A percentile compares a stretch with the other conserved stretches of the same genome.
These are phyloP conservation scores for Trididemnum clinides DNA, from an alignment of 23 tunicate genomes.

Conservation along the genomic window DNA sequence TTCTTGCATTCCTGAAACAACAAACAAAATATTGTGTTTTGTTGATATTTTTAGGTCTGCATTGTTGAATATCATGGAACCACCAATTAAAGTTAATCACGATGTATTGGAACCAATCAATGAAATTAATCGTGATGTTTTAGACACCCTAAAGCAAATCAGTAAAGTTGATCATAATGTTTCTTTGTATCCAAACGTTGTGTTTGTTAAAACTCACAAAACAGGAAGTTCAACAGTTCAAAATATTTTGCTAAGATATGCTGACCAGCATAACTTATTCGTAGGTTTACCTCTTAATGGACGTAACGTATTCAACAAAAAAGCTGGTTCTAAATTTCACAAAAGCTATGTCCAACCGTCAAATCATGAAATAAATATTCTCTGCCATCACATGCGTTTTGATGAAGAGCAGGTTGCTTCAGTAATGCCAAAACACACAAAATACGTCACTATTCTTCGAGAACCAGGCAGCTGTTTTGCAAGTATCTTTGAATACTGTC, in stretches of 20 bases:
- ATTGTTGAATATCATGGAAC: no score
- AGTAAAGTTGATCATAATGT: no score
- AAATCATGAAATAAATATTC: slow-evolving; percentile 25
- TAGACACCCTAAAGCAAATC: no score
- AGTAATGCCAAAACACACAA: slow-evolving; percentile 41
- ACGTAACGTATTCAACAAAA: slow-evolving; percentile 45
- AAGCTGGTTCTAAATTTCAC: slow-evolving; percentile 40
- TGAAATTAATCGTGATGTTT: no score
- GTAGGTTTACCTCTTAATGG: slow-evolving; percentile 63
- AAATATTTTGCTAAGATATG: slow-evolving; percentile 75
- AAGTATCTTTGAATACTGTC: slow-evolving; percentile 49
- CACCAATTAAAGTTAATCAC: no score
- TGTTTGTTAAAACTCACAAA: slow-evolving; percentile 90
- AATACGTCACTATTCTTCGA: slow-evolving; percentile 46
- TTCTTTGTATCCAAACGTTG: no score
- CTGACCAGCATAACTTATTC: slow-evolving; percentile 33
- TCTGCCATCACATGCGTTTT: slow-evolving; percentile 71
- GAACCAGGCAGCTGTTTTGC: slow-evolving; percentile 49
- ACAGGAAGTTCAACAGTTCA: slow-evolving; percentile 85
- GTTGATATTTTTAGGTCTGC: no score
- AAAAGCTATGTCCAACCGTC: slow-evolving; percentile 14
- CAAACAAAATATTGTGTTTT: no score
- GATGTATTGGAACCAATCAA: no score
- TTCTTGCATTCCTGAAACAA: no score
- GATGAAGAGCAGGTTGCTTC: slow-evolving; percentile 6